Evolutionary conservation across 30 jellyfish, hydroid and myxozoan species (phyloP).

Genomic region (Aurelia sp.): DNA sequence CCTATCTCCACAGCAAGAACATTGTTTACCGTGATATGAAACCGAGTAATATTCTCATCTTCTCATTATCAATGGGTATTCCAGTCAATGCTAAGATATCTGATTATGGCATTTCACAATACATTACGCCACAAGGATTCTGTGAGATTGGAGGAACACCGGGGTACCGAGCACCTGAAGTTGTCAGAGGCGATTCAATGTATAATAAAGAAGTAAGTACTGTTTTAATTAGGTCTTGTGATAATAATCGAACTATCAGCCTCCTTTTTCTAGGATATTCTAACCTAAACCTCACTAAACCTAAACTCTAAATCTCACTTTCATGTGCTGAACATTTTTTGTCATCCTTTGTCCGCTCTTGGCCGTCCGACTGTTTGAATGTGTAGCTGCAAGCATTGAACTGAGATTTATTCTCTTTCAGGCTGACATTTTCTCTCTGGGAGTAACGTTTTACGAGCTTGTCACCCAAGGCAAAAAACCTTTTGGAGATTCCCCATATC

Average conservation of each 20-base stretch:
- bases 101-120: slow-evolving; percentile 95
- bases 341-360: too few species aligned
- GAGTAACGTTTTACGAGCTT: slow-evolving; percentile 81
- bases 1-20: slow-evolving; percentile 72
- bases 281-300: too few species aligned
- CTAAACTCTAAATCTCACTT: too few species aligned
- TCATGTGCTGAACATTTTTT: too few species aligned
- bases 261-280: too few species aligned
- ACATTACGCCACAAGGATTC: slow-evolving; percentile 79
- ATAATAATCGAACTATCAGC: too few species aligned
- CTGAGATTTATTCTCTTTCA: not conserved
- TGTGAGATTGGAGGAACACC: slow-evolving; percentile 80
- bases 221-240: too few species aligned
- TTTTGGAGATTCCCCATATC: slow-evolving; percentile 53
- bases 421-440: slow-evolving; percentile 92
- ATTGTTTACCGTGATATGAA: slow-evolving; percentile 95
- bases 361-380: too few species aligned
- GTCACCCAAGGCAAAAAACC: slow-evolving; percentile 85
- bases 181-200: slow-evolving; percentile 55
- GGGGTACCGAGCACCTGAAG: slow-evolving; percentile 96
- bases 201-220: slow-evolving; percentile 75
- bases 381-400: too few species aligned
- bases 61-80: slow-evolving; percentile 83
- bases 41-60: slow-evolving; percentile 92
- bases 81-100: slow-evolving; percentile 86